Evolutionary conservation across 1,140 invertebrate species (phyloP).

Genomic region (Hetaerina americana): DNA sequence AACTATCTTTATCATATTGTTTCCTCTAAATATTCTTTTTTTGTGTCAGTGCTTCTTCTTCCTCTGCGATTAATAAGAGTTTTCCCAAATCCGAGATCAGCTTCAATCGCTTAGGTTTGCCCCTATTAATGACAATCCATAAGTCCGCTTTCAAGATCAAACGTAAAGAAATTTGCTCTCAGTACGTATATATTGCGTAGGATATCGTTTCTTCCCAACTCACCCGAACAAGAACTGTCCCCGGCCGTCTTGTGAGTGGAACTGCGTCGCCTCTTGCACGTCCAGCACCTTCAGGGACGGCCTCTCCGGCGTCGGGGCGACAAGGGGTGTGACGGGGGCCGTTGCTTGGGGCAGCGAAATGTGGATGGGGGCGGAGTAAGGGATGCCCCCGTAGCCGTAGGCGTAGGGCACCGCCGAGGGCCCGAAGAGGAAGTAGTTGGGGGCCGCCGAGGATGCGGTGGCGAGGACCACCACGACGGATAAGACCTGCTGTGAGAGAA

Average conservation of each 20-base stretch:
- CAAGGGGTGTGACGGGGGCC: neutral
- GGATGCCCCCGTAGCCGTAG: neutral
- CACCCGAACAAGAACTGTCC: neutral
- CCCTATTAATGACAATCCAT: no score
- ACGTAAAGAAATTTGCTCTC: no score
- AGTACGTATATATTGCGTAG: no score
- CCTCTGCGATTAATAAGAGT: no score
- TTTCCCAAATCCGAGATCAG: no score
- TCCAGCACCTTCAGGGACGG: neutral
- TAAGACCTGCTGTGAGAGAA: no score
- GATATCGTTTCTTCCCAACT: neutral
- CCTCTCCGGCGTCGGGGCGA: neutral
- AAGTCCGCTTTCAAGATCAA: no score
- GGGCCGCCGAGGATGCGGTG: neutral
- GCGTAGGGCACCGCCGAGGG: neutral
- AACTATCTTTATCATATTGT: no score
- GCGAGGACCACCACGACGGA: no score
- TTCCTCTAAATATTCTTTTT: no score
- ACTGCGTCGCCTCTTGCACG: neutral
- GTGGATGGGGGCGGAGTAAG: neutral
- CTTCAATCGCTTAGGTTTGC: no score
- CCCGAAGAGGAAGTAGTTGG: neutral
- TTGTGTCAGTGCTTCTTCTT: no score
- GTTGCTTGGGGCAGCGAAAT: neutral
- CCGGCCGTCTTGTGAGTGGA: conserved; percentile 1